Evolutionary conservation across 2,888 invertebrate genomes (phyloP), one percentile per base, ranked within the genome.

Genomic region (Tachina fera): DNA sequence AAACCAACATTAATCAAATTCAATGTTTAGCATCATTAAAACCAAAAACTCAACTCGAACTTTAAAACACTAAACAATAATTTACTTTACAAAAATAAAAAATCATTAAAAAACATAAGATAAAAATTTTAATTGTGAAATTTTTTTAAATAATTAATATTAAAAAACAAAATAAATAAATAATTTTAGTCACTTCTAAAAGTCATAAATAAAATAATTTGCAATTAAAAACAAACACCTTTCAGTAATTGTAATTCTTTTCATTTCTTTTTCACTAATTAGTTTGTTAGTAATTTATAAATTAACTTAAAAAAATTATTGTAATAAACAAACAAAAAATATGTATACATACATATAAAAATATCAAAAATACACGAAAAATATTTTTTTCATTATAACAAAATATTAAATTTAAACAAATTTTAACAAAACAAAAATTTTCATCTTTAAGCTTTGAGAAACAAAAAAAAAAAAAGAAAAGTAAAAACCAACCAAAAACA

Each of bases 401-500:
- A 5, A 77, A 72, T 74, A 19, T 31, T 41, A 72, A 74, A 19
- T 31, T 41, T 22, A 74, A 53, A 67, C 22, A 39, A 60, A 60
- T 70, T 70, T 76, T 47, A 70, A 75, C 16, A 43, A 14, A 70
- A 70, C 58, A 39, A 49, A 45, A 45, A 75, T 78, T 75, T 82
- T 82, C 70, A 70, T 79, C 68, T 83, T 79, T 67, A 82, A 83
- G 82, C 82, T 81, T 83, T 74, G 51, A 78, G 43, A 53, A 22
- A 65, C 39, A 47, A 49, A 56, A 76, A 19, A 60, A 68, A 75
- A 49, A 3, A 53, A n/a, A n/a, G n/a, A n/a, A n/a, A 31, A 31
- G 31, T 74, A 39, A 78, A 41, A 53, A 22, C 53, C 19, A 47
- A 49, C 47, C 72, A 19, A 60, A 71, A 75, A 49, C 1, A 53